phyloP scores from a whole-genome alignment of 2,797 vertebrate species.

The Halcyon badia region DNA sequence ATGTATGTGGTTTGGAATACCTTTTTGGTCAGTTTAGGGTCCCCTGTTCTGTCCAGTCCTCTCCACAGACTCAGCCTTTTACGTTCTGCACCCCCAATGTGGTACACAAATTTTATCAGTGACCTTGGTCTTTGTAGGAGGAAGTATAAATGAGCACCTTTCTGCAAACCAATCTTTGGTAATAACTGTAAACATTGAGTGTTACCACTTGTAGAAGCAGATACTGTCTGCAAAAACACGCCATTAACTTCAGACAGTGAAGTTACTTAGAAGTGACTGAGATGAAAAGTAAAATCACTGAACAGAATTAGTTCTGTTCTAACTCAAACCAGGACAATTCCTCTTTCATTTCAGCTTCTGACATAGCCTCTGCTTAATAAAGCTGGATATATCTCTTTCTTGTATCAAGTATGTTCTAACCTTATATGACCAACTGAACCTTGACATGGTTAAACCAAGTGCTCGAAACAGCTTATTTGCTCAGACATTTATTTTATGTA shows the following conservation, averaged over 20 bases:
- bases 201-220: background rate
- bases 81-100: background rate
- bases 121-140: background rate
- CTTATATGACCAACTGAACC: background rate
- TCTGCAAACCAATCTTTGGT: background rate
- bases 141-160: background rate
- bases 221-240: background rate
- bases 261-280: background rate
- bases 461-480: background rate
- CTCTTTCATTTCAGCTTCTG: background rate
- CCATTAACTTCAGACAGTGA: background rate
- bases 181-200: background rate
- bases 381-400: background rate
- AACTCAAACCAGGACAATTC: background rate
- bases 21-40: background rate
- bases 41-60: background rate
- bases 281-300: background rate
- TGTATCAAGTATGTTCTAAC: background rate
- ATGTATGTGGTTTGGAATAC: background rate
- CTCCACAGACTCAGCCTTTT: background rate
- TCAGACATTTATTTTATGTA: background rate
- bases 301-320: background rate
- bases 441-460: background rate
- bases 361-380: background rate
- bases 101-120: background rate